Evolutionary conservation across 2,113 vertebrate genomes (phyloP).

Genomic region (Malurus cyaneus): DNA sequence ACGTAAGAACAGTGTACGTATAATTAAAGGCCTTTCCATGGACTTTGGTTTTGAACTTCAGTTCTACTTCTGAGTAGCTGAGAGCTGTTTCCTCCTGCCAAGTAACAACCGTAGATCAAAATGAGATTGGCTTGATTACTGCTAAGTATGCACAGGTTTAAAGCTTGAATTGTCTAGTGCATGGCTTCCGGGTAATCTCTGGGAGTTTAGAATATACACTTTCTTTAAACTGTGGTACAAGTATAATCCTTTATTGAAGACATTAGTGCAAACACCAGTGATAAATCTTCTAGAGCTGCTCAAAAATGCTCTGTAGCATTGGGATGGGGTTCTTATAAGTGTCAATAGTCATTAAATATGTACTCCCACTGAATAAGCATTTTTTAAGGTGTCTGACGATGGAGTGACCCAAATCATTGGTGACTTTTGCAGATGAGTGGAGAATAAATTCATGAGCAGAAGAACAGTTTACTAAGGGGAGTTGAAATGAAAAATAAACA

Average conservation of each 20-base stretch:
- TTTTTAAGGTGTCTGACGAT: not conserved
- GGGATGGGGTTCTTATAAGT: not conserved
- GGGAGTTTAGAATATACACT: not conserved
- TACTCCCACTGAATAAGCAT: not conserved
- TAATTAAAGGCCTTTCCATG: conserved; percentile 12
- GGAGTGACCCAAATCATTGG: not conserved
- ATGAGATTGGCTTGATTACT: conserved; percentile 10
- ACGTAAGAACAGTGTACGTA: not conserved
- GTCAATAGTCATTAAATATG: not conserved
- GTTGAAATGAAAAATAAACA: not conserved
- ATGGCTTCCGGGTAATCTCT: not conserved
- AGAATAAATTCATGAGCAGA: not conserved
- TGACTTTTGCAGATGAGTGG: not conserved
- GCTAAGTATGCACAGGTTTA: not conserved
- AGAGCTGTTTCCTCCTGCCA: conserved; percentile 21
- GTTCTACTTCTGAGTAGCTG: not conserved
- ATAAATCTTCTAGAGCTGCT: not conserved
- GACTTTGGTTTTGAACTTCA: conserved; percentile 30
- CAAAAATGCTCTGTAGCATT: not conserved
- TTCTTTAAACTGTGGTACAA: not conserved
- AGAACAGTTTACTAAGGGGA: not conserved
- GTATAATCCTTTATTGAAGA: not conserved
- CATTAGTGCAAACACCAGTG: not conserved
- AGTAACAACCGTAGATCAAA: conserved; percentile 15
- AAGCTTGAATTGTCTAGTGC: not conserved